Conservation (phyloP, 1,140 invertebrate genomes). For the Dermatophagoides farinae region DNA sequence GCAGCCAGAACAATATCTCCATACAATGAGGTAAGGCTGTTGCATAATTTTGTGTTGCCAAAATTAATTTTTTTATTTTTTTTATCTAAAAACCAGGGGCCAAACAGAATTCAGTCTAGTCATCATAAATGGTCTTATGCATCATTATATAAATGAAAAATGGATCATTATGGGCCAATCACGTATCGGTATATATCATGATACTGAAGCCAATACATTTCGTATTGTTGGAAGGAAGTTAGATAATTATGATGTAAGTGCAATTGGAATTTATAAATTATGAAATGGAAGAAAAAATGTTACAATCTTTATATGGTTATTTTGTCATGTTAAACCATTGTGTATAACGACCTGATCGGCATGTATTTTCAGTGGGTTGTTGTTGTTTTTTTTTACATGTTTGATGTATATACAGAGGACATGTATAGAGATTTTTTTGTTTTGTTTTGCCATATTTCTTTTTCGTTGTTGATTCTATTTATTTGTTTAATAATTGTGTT, state of each 20-base stretch:
- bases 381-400: too few species aligned
- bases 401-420: neutral
- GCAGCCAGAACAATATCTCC: too few species aligned
- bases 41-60: neutral
- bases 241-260: neutral
- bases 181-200: constrained; percentile 2
- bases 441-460: neutral
- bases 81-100: neutral
- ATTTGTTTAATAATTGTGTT: neutral
- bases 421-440: neutral
- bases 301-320: neutral
- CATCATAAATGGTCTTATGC: neutral
- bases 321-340: neutral
- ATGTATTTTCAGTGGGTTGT: neutral
- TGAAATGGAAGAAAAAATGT: neutral
- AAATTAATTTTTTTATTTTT: neutral
- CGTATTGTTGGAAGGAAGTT: neutral
- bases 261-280: neutral
- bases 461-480: neutral
- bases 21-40: too few species aligned
- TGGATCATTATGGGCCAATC: neutral
- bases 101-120: neutral
- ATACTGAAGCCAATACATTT: constrained; percentile 1
- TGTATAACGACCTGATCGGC: neutral
- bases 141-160: neutral